Percentiles rank a stretch among this genome's conserved stretches.
Evolutionary conservation across 2,888 invertebrate genomes (phyloP).

Genomic region (Chrysolina oricalcia): DNA sequence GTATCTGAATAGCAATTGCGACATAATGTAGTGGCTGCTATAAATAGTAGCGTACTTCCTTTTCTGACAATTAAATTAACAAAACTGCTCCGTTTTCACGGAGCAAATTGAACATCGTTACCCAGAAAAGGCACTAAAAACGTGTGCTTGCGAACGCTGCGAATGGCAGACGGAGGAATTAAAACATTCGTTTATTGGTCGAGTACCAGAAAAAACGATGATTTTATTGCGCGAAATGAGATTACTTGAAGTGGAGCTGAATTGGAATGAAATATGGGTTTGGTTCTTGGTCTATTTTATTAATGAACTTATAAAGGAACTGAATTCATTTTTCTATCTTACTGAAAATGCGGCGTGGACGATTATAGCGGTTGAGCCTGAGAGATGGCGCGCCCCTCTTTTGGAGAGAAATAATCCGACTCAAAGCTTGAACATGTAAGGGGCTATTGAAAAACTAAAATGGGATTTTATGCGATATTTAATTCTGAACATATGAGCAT

Average conservation of each 20-base stretch:
- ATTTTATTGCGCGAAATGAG: neutral
- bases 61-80: constrained; percentile 39
- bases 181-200: constrained; percentile 17
- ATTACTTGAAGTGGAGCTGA: constrained; percentile 2
- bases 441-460: no score
- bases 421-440: no score
- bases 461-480: no score
- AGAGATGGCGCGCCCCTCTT: no score
- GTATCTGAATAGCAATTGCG: constrained; percentile 18
- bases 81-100: constrained; percentile 36
- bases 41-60: constrained; percentile 28
- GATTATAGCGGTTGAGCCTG: no score
- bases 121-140: constrained; percentile 2
- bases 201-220: neutral
- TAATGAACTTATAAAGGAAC: no score
- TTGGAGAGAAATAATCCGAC: no score
- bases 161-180: constrained; percentile 16
- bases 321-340: no score
- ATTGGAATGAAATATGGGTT: neutral
- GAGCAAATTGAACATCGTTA: constrained; percentile 37
- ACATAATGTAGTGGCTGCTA: constrained; percentile 22
- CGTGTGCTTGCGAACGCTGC: neutral
- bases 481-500: no score
- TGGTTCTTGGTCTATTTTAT: neutral
- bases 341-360: no score